Evolutionary conservation across 2,888 invertebrate species (phyloP), one percentile per base, ranked within the genome.

Genomic region (Synanthedon andrenaeformis): DNA sequence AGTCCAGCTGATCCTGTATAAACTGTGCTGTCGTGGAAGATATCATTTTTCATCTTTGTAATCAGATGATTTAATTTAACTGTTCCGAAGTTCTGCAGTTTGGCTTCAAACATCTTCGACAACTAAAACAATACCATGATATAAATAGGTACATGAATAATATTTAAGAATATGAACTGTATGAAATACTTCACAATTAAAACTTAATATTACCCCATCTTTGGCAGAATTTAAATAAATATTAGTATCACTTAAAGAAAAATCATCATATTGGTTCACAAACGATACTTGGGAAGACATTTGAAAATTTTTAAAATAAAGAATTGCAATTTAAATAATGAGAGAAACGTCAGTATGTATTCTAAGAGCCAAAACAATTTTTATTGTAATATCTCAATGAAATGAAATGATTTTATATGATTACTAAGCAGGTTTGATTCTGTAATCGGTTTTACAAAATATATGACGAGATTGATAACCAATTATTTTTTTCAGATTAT

Each of bases 1-100:
- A 93, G 82, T 42, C 95, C 95, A 59, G 92, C 76, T 54, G 90
- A 90, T 42, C 95, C 95, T 8, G 94, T 94, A 64, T 95, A 95
- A 1, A 95, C 87, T 4, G 93, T 91, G 62, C 84, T 86, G 80
- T 94, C 92, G 61, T 72, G 66, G 61, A 80, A 84, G 58, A 86
- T 76, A 66, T 89, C 82, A 58, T 74, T 62, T 60, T 75, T 63
- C 80, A 89, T 69, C 67, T 78, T 71, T 57, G 71, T 73, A 59
- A 76, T 74, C 62, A 90, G 67, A 56, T 73, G 56, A 54, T 74
- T 52, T 55, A 88, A 56, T 71, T 89, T 81, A 54, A 63, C 62
- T 60, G 69, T 76, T 75, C 84, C 83, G 70, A 86, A 78, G 56
- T 69, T 64, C 59, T 70, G 60, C 63, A 89, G 61, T 66, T 70